A percentile compares a stretch with the other conserved stretches of the same genome.
Evolutionary conservation across 2,113 vertebrate genomes (phyloP).

Genomic region (Tricholaema leucomelas): DNA sequence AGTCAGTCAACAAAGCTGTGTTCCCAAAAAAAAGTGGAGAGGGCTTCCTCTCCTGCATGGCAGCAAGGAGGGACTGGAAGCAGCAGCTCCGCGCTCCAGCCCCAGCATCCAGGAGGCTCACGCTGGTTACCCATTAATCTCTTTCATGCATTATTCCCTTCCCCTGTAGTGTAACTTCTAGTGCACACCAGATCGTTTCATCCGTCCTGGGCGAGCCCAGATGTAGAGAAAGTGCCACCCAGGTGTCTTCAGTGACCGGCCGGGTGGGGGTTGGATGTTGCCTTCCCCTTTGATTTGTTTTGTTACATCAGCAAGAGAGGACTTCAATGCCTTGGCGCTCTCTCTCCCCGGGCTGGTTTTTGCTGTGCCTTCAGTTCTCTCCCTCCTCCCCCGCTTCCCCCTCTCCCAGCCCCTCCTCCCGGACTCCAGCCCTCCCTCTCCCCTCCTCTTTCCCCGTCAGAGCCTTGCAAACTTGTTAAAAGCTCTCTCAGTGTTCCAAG

Average conservation of each 20-base stretch:
- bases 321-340: not conserved
- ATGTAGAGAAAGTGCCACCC: not conserved
- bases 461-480: conserved; percentile 83
- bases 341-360: not conserved
- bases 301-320: conserved; percentile 36
- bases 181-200: not conserved
- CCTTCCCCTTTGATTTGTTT: not conserved
- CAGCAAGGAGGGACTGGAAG: not conserved
- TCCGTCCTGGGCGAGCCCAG: not conserved
- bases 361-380: conserved; percentile 36
- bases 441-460: conserved; percentile 67
- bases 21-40: not conserved
- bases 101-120: not conserved
- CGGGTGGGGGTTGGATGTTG: not conserved
- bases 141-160: not conserved
- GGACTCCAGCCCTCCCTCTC: conserved; percentile 40
- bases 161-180: not conserved
- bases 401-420: conserved; percentile 55
- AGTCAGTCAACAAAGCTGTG: not conserved
- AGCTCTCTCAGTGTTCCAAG: conserved; percentile 74
- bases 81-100: not conserved
- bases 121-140: not conserved
- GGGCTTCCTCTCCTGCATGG: not conserved
- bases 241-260: not conserved
- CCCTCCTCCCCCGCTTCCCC: conserved; percentile 50